Evolutionary conservation across 2,113 vertebrate species (phyloP).

Genomic region (Lophochroa leadbeateri): DNA sequence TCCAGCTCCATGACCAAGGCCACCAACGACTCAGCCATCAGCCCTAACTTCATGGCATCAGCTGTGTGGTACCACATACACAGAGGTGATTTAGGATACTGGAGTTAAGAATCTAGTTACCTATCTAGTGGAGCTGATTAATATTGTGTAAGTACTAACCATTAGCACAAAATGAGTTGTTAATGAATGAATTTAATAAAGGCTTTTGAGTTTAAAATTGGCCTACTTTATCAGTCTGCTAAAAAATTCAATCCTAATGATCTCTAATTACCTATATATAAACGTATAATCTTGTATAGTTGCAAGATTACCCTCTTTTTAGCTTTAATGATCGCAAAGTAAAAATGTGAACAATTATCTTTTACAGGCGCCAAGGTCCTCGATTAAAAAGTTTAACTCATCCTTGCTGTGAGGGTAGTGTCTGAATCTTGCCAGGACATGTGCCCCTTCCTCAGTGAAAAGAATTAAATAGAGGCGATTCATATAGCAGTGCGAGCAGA

Average conservation of each 20-base stretch:
- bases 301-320: neutral
- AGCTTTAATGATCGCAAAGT: neutral
- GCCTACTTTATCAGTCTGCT: neutral
- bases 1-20: neutral
- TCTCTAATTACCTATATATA: neutral
- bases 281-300: neutral
- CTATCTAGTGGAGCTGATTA: neutral
- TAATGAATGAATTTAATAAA: constrained; percentile 34
- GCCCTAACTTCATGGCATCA: neutral
- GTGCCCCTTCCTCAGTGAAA: neutral
- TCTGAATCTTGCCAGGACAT: neutral
- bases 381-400: neutral
- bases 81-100: neutral
- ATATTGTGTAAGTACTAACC: neutral
- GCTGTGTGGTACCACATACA: neutral
- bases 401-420: neutral
- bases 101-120: neutral
- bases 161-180: neutral
- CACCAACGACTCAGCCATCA: neutral
- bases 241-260: neutral
- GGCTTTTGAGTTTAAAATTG: neutral
- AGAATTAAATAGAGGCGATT: neutral
- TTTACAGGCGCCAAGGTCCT: neutral
- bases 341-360: neutral
- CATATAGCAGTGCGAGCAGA: neutral